Conservation (phyloP, 2,888 invertebrate genomes). For the Ectemnius continuus region DNA sequence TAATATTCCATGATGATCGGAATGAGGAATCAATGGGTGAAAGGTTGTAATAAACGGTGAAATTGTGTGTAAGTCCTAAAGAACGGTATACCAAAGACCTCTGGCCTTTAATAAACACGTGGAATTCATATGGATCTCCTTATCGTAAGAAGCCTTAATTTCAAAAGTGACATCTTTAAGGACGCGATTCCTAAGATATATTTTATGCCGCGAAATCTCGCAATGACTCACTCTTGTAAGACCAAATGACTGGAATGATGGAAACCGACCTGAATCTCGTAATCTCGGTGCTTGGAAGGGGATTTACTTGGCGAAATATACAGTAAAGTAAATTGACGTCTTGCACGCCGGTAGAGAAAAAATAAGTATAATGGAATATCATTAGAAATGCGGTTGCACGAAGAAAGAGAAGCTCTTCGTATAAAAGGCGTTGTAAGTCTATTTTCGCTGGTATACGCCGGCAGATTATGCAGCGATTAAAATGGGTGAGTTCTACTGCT, state of each 20-base stretch:
- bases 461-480: constrained; percentile 67
- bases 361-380: constrained; percentile 53
- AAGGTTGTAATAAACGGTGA: too few relatives aligned
- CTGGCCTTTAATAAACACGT: too few relatives aligned
- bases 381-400: constrained; percentile 59
- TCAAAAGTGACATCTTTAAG: too few relatives aligned
- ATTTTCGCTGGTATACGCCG: constrained; percentile 50
- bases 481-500: constrained; percentile 65
- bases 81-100: too few relatives aligned
- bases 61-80: too few relatives aligned
- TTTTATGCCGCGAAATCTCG: not conserved
- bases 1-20: too few relatives aligned
- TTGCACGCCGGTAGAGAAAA: constrained; percentile 8
- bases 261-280: constrained; percentile 30
- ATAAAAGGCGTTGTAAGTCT: constrained; percentile 60
- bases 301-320: constrained; percentile 21
- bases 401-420: constrained; percentile 43
- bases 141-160: too few relatives aligned
- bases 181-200: too few relatives aligned
- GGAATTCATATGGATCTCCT: too few relatives aligned
- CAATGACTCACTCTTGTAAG: constrained; percentile 7
- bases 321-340: constrained; percentile 27
- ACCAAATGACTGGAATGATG: constrained; percentile 19
- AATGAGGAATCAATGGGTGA: too few relatives aligned
- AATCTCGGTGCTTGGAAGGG: constrained; percentile 23